Evolutionary conservation across 2,113 vertebrate genomes (phyloP), one percentile per base, ranked within the genome.

Genomic region (Podiceps cristatus): DNA sequence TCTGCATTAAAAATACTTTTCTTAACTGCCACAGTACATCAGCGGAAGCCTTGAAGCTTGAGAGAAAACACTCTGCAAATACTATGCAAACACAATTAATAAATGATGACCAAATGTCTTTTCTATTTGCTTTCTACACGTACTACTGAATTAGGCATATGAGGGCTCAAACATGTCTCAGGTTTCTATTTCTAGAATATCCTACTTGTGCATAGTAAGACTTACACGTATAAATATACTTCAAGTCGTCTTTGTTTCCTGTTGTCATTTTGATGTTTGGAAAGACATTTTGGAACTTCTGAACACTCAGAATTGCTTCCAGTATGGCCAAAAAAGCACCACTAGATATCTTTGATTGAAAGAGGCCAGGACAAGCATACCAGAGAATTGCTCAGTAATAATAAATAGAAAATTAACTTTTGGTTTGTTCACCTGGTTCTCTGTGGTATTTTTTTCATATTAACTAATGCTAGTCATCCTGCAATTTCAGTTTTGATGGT

Each of bases 391-490:
- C 56, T 93, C 85, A 52, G 37, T 84, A 24, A 28, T 91, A 89
- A 27, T 77, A 69, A 72, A 82, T 8, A 90, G 72, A 76, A 60
- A 86, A 24, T 3, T 29, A 88, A 40, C 47, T 93, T 95, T 27
- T 68, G 69, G 25, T n/a, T 96, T 96, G 86, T 96, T 96, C 96
- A 93, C 89, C 94, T 96, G 89, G 56, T 93, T 96, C 58, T 95
- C 76, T 95, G 50, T 86, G 56, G 10, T 42, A 16, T 11, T 63
- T 10, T 44, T 3, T 25, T 29, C 37, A 7, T 49, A 12, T 69
- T 77, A 42, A 55, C 10, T 68, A 20, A 14, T 35, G 18, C 18
- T 18, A 71, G 44, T 77, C n/a, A 47, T 44, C n/a, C 27, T 90
- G 19, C 29, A 55, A 31, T 13, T 59, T 62, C 19, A 42, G 9